Percentiles rank a stretch among this genome's conserved stretches.
Evolutionary conservation across 2,797 vertebrate genomes (phyloP).

Genomic region (Schizothorax lantsangensis): DNA sequence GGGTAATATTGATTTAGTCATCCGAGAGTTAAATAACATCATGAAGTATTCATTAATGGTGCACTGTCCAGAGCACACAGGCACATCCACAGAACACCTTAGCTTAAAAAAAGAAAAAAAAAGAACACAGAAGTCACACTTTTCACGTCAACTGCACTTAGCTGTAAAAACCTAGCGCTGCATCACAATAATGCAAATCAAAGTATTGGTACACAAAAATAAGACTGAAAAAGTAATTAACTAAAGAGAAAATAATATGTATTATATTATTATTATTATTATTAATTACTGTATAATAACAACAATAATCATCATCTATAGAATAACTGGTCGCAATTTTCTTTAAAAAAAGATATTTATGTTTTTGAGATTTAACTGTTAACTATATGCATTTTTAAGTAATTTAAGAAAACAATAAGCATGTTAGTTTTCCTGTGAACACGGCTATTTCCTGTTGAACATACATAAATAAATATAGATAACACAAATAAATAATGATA

Average conservation of each 20-base stretch:
- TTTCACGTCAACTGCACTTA: background rate
- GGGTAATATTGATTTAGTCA: conserved; percentile 58
- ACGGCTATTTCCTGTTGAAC: background rate
- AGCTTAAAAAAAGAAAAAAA: background rate
- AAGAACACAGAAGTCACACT: background rate
- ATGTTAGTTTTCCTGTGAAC: background rate
- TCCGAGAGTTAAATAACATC: conserved; percentile 62
- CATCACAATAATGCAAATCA: background rate
- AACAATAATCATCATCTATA: background rate
- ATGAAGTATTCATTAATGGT: conserved; percentile 62
- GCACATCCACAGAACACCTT: conserved; percentile 28
- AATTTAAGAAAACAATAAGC: background rate
- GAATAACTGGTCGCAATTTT: background rate
- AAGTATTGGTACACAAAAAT: background rate
- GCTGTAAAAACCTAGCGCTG: background rate
- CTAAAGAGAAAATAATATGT: background rate
- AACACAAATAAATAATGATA: too few relatives aligned
- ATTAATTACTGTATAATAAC: background rate
- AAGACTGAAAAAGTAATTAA: background rate
- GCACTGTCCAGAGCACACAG: conserved; percentile 38
- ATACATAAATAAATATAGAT: background rate
- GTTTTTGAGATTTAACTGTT: background rate
- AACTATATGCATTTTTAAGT: background rate
- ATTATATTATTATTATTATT: background rate
- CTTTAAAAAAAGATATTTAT: background rate